Base-by-base conservation (phyloP, 2,888 invertebrate genomes). In the Eueremaeus valkanovi region DNA sequence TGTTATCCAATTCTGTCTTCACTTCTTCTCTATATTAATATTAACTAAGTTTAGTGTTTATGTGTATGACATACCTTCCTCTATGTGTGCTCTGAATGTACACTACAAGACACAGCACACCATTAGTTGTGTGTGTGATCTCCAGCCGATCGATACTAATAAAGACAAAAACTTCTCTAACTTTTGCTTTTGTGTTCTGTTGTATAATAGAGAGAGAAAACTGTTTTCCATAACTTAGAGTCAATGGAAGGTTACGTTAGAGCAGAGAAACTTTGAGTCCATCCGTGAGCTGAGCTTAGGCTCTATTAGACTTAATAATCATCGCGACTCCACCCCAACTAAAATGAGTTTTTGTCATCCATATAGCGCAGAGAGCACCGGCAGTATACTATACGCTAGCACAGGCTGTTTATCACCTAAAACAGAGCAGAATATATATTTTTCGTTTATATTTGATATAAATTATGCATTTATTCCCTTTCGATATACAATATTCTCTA, bases 241-340 rank as follows among this genome's bases (percentile, higher is more conserved):
- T 21, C 11, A 24, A 27, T 9, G 13, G 55, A 55, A 55, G 55
- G 55, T n/a, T n/a, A n/a, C n/a, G n/a, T n/a, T n/a, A n/a, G n/a
- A n/a, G 8, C 6, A 55, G 55, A 55, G 21, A 55, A 6, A 45
- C 13, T 55, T 21, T 55, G 24, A 24, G 55, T 55, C 55, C 55
- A 55, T 55, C 45, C 55, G 24, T 55, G 55, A 55, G 55, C 55
- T 55, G 24, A 18, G 9, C 21, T 51, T 16, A 45, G 45, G 16
- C 45, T 45, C 45, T 45, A 45, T 51, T 21, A 51, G 21, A n/a
- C 21, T 51, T 29, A 29, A 3, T 68, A 68, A 68, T 42, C 24
- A 68, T 24, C n/a, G 24, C n/a, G 42, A 68, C 68, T 42, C 68
- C 68, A 68, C 68, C 68, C 68, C 68, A 68, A 68, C 40, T 40